Evolutionary conservation across 2,797 vertebrate genomes (phyloP).

Genomic region (Alcedo quadribrachys): DNA sequence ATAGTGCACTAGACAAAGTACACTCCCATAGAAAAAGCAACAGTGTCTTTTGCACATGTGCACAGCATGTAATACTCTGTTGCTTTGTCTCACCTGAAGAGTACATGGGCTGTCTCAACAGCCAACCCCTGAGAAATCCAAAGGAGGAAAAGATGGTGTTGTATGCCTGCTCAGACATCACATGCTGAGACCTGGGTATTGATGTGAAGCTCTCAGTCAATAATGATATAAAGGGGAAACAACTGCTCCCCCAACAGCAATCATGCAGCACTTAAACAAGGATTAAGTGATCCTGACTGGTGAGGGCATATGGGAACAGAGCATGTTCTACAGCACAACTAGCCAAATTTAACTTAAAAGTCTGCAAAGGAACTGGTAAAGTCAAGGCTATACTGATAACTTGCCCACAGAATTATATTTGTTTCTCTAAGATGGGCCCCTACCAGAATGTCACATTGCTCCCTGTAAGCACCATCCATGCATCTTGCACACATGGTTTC

Average conservation of each 20-base stretch:
- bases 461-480: neutral
- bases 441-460: neutral
- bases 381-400: neutral
- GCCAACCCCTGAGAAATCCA: neutral
- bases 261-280: neutral
- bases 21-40: neutral
- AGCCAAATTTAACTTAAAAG: neutral
- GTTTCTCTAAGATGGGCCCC: neutral
- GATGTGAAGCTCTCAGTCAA: neutral
- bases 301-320: neutral
- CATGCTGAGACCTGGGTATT: neutral
- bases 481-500: neutral
- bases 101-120: neutral
- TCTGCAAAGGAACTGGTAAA: neutral
- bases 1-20: neutral
- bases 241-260: neutral
- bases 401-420: neutral
- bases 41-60: neutral
- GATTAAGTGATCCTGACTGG: neutral
- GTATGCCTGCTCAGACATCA: neutral
- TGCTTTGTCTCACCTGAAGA: neutral
- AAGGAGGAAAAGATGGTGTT: neutral
- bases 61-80: neutral
- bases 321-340: fast-evolving
- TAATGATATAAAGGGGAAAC: neutral